Evolutionary conservation across 2,797 vertebrate genomes (phyloP).

Genomic region (Lepus oiostolus): DNA sequence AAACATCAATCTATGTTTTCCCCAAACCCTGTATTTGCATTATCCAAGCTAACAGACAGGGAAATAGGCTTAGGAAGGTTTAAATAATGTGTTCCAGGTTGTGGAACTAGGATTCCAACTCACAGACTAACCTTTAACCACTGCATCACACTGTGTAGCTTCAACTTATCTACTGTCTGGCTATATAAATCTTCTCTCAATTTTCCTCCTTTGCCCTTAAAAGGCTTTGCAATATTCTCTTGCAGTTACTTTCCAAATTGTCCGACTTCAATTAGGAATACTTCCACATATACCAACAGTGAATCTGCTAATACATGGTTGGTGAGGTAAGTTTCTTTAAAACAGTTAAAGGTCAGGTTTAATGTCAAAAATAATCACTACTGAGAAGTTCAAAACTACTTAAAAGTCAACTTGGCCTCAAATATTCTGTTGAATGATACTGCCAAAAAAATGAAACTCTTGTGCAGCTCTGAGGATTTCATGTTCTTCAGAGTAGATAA

Average conservation of each 20-base stretch:
- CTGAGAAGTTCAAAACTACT: constrained; percentile 16
- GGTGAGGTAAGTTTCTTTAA: constrained; percentile 34
- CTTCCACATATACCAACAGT: neutral
- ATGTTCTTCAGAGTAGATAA: neutral
- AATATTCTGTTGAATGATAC: neutral
- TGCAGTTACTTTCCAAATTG: constrained; percentile 19
- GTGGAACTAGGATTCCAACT: neutral
- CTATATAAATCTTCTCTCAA: neutral
- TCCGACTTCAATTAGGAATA: neutral
- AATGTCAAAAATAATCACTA: neutral
- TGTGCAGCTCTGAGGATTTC: neutral
- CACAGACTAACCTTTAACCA: neutral
- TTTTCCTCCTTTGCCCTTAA: neutral
- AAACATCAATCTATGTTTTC: constrained; percentile 16
- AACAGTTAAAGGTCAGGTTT: neutral
- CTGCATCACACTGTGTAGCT: neutral
- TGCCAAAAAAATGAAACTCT: constrained; percentile 2
- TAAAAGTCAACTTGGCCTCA: neutral
- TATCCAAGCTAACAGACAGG: neutral
- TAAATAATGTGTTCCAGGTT: neutral
- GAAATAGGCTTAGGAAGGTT: neutral
- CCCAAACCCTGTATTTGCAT: neutral
- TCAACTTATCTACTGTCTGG: neutral
- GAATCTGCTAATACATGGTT: neutral
- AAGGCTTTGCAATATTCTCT: neutral